Conservation (phyloP, 2,797 vertebrate genomes). For the Enteromius radiatus region DNA sequence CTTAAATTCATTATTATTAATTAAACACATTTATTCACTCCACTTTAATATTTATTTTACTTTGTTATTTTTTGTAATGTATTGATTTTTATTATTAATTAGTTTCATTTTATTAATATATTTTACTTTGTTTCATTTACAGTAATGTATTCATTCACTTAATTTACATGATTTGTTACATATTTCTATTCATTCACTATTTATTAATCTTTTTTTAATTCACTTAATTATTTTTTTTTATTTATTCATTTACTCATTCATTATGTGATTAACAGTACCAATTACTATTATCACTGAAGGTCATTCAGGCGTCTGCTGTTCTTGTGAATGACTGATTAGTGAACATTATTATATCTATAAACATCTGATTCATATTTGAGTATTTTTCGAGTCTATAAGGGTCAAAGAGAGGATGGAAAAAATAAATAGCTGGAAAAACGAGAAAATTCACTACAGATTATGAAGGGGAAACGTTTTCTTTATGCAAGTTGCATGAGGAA, state of each 20-base stretch:
- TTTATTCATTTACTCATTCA: not conserved
- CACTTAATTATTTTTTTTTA: too few relatives aligned
- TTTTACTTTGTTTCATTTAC: too few relatives aligned
- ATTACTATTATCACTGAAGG: not conserved
- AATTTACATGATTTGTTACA: not conserved
- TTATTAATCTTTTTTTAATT: too few relatives aligned
- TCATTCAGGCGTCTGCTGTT: not conserved
- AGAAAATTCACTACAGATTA: not conserved
- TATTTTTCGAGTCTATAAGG: not conserved
- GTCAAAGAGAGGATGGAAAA: too few relatives aligned
- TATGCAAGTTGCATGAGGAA: not conserved
- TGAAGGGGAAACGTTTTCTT: not conserved
- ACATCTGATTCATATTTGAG: not conserved
- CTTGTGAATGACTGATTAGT: not conserved
- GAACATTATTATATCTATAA: not conserved
- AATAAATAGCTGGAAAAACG: not conserved
- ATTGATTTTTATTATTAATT: too few relatives aligned
- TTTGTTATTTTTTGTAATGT: too few relatives aligned
- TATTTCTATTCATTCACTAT: too few relatives aligned
- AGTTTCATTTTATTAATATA: too few relatives aligned
- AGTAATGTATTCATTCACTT: not conserved
- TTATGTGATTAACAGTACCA: not conserved
- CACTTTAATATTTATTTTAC: too few relatives aligned
- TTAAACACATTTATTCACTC: too few relatives aligned
- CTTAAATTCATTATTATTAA: too few relatives aligned